Evolutionary conservation across 2,888 invertebrate species (phyloP).

Genomic region (Dorcus hopei): DNA sequence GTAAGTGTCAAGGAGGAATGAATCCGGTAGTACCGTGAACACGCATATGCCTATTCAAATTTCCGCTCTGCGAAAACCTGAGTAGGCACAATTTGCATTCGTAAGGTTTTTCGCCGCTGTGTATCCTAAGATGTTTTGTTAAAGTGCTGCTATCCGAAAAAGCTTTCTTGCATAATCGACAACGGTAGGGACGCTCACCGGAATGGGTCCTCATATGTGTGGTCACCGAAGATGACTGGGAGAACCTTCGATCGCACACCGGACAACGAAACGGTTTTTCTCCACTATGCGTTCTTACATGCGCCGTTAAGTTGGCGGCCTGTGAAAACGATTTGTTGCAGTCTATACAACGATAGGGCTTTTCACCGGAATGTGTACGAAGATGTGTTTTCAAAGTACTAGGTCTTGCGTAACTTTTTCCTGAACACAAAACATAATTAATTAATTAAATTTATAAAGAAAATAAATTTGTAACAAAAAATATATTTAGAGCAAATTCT

Average conservation of each 20-base stretch:
- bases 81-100: constrained; percentile 95
- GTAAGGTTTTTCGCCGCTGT: constrained; percentile 95
- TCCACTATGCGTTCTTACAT: constrained; percentile 92
- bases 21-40: constrained; percentile 73
- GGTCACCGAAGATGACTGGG: constrained; percentile 92
- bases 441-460: not conserved
- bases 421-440: constrained; percentile 24
- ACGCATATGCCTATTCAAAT: constrained; percentile 97
- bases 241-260: constrained; percentile 94
- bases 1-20: constrained; percentile 25
- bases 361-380: constrained; percentile 93
- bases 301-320: constrained; percentile 97
- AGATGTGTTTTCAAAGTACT: constrained; percentile 96
- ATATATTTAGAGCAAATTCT: not conserved
- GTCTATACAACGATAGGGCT: constrained; percentile 87
- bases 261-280: constrained; percentile 98
- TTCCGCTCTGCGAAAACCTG: constrained; percentile 97
- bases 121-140: constrained; percentile 95
- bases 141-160: constrained; percentile 98
- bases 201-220: constrained; percentile 99
- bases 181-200: constrained; percentile 95
- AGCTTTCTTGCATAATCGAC: constrained; percentile 95
- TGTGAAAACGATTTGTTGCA: constrained; percentile 97
- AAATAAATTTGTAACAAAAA: not conserved
- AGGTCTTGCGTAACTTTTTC: constrained; percentile 92